Evolutionary conservation across 2,113 vertebrate genomes (phyloP), one percentile per base, ranked within the genome.

Genomic region (Ginglymostoma cirratum): DNA sequence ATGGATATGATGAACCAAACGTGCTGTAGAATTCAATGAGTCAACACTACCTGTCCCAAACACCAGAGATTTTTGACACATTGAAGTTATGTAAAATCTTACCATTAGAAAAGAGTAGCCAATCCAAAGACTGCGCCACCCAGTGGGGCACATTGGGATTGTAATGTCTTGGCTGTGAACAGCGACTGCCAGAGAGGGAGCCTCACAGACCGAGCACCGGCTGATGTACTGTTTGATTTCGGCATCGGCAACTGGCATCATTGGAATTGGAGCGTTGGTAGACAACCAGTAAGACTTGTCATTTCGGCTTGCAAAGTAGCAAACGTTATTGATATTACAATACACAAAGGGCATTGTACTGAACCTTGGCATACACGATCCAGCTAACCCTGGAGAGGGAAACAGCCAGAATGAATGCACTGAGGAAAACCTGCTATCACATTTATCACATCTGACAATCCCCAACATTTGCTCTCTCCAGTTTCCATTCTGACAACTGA

Each of bases 31-130:
- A 23, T 83, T 38, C 78, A 7, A 83, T 83, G 38, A 45, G 19
- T 45, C 38, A 21, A 23, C 19, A 21, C 17, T 45, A 38, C 38
- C 17, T 7, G 80, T 45, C 42, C 80, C 15, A 83, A 83, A 83
- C n/a, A 83, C 5, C 80, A 21, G 19, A 55, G 52, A 61, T 52
- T 61, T 61, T 15, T 65, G 7, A 61, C 6, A 17, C 17, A 90
- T 65, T 61, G 55, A 90, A 90, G 5, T 65, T 10, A 65, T 52
- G 7, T 21, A 52, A n/a, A 38, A 66, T 3, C 97, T 97, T 97
- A 99, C 99, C 99, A 99, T 99, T 66, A 99, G 98, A 98, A 99
- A 99, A 95, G 99, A 99, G 96, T 99, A 99, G 27, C 99, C 99
- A 0, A 99, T 99, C 99, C 99, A 99, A 96, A 99, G 94, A 96